Percentiles rank a stretch among this genome's conserved stretches.
phyloP scores from a whole-genome alignment of 2,888 invertebrate genomes.

The Drosophila flavopinicola region DNA sequence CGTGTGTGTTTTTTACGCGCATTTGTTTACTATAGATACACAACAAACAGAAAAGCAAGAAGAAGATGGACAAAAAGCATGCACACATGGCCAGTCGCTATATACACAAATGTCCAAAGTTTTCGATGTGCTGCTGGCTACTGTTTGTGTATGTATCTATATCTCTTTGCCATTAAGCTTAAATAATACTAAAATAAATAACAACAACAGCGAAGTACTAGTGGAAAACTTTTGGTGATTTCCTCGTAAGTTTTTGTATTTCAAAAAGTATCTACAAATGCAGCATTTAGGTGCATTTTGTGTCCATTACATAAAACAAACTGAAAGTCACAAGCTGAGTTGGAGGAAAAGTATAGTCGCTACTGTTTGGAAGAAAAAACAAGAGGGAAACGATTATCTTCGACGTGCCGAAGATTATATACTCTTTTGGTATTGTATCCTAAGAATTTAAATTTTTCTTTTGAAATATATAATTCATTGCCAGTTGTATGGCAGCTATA shows the following conservation, averaged over 20 bases:
- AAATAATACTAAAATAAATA: constrained; percentile 63
- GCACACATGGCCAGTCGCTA: constrained; percentile 34
- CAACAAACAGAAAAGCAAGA: constrained; percentile 60
- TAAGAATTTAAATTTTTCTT: too few species aligned
- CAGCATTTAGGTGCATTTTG: constrained; percentile 56
- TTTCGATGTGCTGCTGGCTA: constrained; percentile 42
- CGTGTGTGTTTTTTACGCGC: constrained; percentile 72
- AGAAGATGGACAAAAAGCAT: too few species aligned
- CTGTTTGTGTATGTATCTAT: constrained; percentile 26
- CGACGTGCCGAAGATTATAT: too few species aligned
- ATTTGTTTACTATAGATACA: constrained; percentile 75
- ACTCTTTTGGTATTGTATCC: too few species aligned
- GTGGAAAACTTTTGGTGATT: constrained; percentile 22
- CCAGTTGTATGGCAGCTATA: too few species aligned
- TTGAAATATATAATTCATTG: too few species aligned
- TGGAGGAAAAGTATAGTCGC: constrained; percentile 14
- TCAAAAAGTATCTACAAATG: constrained; percentile 51
- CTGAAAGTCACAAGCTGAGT: constrained; percentile 48
- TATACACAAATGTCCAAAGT: constrained; percentile 43
- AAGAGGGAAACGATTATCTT: too few species aligned
- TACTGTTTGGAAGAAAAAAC: constrained; percentile 37
- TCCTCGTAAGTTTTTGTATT: constrained; percentile 2
- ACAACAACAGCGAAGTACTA: constrained; percentile 43
- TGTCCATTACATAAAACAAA: constrained; percentile 70
- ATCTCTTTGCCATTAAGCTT: constrained; percentile 47